Base-by-base conservation (phyloP, 2,113 vertebrate genomes). In the Carassius carassius region DNA sequence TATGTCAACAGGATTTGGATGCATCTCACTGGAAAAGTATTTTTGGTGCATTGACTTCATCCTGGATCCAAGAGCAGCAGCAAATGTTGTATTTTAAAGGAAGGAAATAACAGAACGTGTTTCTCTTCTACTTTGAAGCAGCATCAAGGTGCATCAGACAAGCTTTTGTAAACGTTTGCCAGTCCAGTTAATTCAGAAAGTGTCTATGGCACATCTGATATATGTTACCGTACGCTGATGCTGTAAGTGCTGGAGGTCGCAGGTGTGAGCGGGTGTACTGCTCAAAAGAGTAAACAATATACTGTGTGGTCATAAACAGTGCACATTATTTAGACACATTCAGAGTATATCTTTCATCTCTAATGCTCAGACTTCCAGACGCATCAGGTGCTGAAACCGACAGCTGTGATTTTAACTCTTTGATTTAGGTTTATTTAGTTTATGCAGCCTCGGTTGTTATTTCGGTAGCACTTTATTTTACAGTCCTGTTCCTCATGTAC, bases 171-270 rank as follows among this genome's bases (percentile, higher is more conserved):
- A 67, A 8, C 37, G 9, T 65, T 63, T 8, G 14, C 23, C 51
- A 23, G 32, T 78, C 10, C 10, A 11, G 9, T 11, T 44, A 2
- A 11, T 2, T 44, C 41, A 12, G 11, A 47, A 41, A 58, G n/a
- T 63, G 47, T 79, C 54, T 23, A 32, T 80, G 78, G 23, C 62
- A 72, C 80, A 85, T 85, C 84, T 88, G 87, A 88, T 56, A 65
- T 1, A 16, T 63, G 83, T 88, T 88, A 86, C 11, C 5, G 12
- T 11, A 37, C 10, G 25, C 41, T 73, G 74, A 84, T 44, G 75
- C 21, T 25, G 29, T 78, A 49, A 74, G 10, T 13, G 16, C 35
- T 49, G 86, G 44, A 72, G 54, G 82, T 32, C 67, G 62, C 70
- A 82, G 77, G 81, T 69, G 87, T 73, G 58, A 72, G 51, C 23